Percentiles rank a stretch among this genome's conserved stretches.
Evolutionary conservation across 1,140 invertebrate genomes (phyloP).

Genomic region (Hylaeus anthracinus): DNA sequence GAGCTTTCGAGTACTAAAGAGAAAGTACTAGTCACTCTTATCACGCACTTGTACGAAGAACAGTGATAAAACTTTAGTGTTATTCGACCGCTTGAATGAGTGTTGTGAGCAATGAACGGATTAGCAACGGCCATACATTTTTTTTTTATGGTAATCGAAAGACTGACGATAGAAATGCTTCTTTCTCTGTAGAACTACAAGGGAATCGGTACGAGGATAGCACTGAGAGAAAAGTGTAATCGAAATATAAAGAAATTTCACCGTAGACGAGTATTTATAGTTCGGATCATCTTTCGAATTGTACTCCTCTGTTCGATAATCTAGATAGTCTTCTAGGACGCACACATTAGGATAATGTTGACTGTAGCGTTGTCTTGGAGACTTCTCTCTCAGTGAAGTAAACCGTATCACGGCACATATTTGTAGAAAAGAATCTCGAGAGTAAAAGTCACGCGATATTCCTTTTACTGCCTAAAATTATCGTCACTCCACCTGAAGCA

Average conservation of each 20-base stretch:
- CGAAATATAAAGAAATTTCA: not conserved
- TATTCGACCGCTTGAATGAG: slow-evolving; percentile 44
- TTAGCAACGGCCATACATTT: slow-evolving; percentile 43
- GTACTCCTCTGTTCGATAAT: slow-evolving; percentile 18
- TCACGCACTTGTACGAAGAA: slow-evolving; percentile 37
- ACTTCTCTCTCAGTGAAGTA: slow-evolving; percentile 56
- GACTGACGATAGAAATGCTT: slow-evolving; percentile 54
- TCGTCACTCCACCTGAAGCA: slow-evolving; percentile 45
- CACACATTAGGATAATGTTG: slow-evolving; percentile 10
- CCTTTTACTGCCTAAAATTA: slow-evolving; percentile 56
- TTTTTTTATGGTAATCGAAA: slow-evolving; percentile 59
- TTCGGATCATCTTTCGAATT: not conserved
- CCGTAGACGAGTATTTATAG: not conserved
- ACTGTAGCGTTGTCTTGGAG: not conserved
- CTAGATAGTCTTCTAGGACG: slow-evolving; percentile 25
- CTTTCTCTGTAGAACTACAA: slow-evolving; percentile 29
- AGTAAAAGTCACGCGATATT: slow-evolving; percentile 38
- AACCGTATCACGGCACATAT: slow-evolving; percentile 35
- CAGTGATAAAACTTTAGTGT: slow-evolving; percentile 48
- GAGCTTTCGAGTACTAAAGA: slow-evolving; percentile 60
- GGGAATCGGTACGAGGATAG: slow-evolving; percentile 21
- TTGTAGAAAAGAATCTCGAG: slow-evolving; percentile 43
- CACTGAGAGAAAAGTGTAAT: slow-evolving; percentile 36
- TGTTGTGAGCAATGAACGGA: slow-evolving; percentile 35
- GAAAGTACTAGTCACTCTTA: slow-evolving; percentile 67